A percentile compares a stretch with the other conserved stretches of the same genome.
Conservation (phyloP, 2,113 vertebrate genomes). For the Syrrhaptes paradoxus region DNA sequence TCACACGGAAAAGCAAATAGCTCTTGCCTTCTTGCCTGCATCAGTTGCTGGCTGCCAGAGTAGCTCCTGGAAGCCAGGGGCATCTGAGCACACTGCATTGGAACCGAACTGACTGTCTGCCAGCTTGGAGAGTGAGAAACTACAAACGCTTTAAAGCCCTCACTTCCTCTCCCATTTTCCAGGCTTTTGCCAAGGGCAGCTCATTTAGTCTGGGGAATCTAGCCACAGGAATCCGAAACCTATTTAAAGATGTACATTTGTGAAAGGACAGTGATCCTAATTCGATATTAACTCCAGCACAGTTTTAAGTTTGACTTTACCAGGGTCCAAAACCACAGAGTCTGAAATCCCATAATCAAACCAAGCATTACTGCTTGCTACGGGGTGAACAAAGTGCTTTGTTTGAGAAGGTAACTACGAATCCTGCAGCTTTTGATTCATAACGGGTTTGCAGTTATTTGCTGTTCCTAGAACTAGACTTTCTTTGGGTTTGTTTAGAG, state of each 20-base stretch:
- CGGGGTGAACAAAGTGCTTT: not conserved
- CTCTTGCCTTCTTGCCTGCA: not conserved
- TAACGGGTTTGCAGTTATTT: not conserved
- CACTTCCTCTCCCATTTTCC: slow-evolving; percentile 38
- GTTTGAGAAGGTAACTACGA: not conserved
- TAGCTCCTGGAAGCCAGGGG: not conserved
- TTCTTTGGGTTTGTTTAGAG: not conserved
- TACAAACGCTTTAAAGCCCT: slow-evolving; percentile 16
- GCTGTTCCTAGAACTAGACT: not conserved
- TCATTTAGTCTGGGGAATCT: slow-evolving; percentile 10
- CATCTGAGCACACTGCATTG: not conserved
- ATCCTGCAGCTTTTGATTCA: not conserved
- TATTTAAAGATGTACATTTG: slow-evolving; percentile 32
- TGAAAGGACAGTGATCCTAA: not conserved
- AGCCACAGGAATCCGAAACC: slow-evolving; percentile 48
- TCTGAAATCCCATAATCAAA: slow-evolving; percentile 2
- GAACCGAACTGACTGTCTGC: not conserved
- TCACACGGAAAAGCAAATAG: not conserved
- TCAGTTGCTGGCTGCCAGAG: not conserved
- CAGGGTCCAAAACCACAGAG: not conserved
- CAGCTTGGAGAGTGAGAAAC: not conserved
- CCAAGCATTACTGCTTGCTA: not conserved
- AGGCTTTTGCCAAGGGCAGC: slow-evolving; percentile 31
- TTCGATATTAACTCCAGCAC: not conserved
- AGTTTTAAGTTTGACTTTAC: not conserved